Percentiles rank a stretch among this genome's conserved stretches.
Evolutionary conservation across 2,888 invertebrate species (phyloP).

Genomic region (Rhodophaea formosa): DNA sequence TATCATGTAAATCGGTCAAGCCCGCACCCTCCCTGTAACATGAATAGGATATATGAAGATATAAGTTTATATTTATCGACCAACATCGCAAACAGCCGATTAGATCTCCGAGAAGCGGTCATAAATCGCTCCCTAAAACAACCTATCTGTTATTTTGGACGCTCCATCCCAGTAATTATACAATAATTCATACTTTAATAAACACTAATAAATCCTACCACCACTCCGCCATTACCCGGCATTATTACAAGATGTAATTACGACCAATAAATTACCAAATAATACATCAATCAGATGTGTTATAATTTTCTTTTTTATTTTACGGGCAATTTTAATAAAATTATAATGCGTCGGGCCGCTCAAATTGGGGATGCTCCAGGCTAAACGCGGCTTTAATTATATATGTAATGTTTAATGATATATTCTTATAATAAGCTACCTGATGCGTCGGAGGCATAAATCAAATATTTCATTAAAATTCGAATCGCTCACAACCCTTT

Average conservation of each 20-base stretch:
- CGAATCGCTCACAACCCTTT: conserved; percentile 72
- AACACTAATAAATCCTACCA: conserved; percentile 79
- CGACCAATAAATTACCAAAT: conserved; percentile 79
- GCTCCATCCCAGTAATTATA: conserved; percentile 78
- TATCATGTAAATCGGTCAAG: not conserved
- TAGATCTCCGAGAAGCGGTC: conserved; percentile 70
- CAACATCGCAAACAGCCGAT: conserved; percentile 56
- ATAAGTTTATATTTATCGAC: conserved; percentile 15
- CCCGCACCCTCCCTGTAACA: not conserved
- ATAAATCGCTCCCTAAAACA: conserved; percentile 77
- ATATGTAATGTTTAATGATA: conserved; percentile 80
- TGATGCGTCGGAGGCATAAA: conserved; percentile 74
- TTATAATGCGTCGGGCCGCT: conserved; percentile 69
- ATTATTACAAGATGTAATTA: conserved; percentile 81
- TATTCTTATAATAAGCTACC: conserved; percentile 81
- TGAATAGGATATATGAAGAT: conserved; percentile 2
- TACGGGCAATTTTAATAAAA: conserved; percentile 79
- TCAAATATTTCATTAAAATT: conserved; percentile 81
- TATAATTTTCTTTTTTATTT: conserved; percentile 74
- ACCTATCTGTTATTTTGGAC: conserved; percentile 76
- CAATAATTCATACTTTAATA: conserved; percentile 81
- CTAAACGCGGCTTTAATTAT: conserved; percentile 76
- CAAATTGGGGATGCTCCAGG: conserved; percentile 77
- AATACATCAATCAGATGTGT: conserved; percentile 82
- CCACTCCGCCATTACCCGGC: conserved; percentile 70